Base-by-base conservation (phyloP, 2,113 vertebrate species). In the Regulus satrapa region DNA sequence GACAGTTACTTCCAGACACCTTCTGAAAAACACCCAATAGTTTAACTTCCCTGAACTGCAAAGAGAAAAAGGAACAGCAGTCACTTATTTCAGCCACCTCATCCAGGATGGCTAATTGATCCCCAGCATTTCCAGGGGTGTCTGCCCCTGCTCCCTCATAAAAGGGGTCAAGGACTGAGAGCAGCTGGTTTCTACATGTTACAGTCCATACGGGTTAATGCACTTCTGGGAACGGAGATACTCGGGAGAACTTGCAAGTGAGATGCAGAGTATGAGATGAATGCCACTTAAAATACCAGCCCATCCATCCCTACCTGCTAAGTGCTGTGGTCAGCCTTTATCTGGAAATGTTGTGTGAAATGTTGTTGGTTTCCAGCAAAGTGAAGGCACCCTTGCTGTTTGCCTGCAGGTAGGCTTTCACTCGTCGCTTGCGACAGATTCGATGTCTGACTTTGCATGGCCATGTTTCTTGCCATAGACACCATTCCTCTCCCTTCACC, bases 361-460 rank as follows among this genome's bases (percentile, higher is more conserved):
- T 9, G 7, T 3, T 45, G 36, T 17, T 72, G 51, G 26, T 41
- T 77, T 88, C 36, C 21, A 18, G 36, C 32, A 34, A 58, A 72
- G 52, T 21, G 17, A 83, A 84, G 36, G 69, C 12, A 9, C 8
- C 25, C 26, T 83, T 58, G 32, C 7, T 72, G 38, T 19, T 25
- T 56, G 23, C 28, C 26, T 11, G 8, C 23, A n/a, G 19, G 10
- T 7, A 34, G 18, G 17, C 18, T 71, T 75, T 28, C 18, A 13
- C 31, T 34, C 66, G 54, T 16, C 58, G 26, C 66, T 48, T 38
- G 43, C 1, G 14, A 61, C n/a, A 56, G 24, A 61, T 12, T n/a
- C 0, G 0, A 59, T 6, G 14, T 74, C 28, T 59, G 59, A 48
- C 25, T 29, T 41, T 56, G 48, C 7, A 6, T 1, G 6, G 52